Percentiles rank a stretch among this genome's conserved stretches.
These are phyloP conservation scores for Bos indicus DNA, from an alignment of 2,113 vertebrate genomes.

Conservation along the genomic window DNA sequence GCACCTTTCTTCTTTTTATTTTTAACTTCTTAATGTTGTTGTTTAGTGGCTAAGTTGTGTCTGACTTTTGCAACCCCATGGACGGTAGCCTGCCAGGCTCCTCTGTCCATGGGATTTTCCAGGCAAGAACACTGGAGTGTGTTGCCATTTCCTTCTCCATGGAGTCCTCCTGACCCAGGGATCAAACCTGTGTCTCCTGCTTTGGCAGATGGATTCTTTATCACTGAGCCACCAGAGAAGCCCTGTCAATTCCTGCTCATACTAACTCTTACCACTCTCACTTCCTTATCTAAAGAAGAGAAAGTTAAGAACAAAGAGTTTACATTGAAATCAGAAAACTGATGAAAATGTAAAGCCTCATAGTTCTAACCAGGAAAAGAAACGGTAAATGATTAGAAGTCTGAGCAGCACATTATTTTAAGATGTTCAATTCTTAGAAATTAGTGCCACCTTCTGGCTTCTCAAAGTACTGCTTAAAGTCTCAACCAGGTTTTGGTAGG, in stretches of 20 bases:
- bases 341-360: background rate
- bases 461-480: slow-evolving; percentile 23
- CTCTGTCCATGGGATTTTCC: background rate
- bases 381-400: background rate
- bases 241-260: background rate
- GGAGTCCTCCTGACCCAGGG: background rate
- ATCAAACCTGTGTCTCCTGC: background rate
- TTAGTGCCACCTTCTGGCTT: slow-evolving; percentile 65
- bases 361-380: background rate
- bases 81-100: background rate
- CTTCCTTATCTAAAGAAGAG: background rate
- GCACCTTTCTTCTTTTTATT: background rate
- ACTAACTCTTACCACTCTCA: background rate
- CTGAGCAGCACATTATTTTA: background rate
- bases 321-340: background rate
- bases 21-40: background rate
- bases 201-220: background rate
- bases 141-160: background rate
- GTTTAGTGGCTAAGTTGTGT: background rate
- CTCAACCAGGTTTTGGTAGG: background rate
- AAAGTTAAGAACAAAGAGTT: slow-evolving; percentile 40
- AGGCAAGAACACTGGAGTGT: background rate
- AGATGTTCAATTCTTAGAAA: slow-evolving; percentile 29
- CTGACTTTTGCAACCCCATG: background rate
- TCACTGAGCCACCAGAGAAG: background rate